Conservation (phyloP, 2,797 vertebrate genomes). For the Pseudochirops corinnae region DNA sequence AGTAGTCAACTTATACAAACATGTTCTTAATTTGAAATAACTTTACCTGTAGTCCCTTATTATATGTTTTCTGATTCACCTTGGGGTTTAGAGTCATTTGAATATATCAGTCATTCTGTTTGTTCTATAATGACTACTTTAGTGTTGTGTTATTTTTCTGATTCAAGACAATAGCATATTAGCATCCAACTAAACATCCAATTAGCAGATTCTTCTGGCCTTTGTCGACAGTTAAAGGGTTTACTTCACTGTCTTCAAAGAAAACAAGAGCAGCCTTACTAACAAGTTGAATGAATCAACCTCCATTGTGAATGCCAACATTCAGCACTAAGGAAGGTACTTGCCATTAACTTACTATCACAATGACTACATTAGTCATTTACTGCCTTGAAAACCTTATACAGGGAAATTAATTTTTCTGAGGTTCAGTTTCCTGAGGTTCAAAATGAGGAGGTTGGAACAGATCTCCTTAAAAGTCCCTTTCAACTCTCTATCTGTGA, state of each 20-base stretch:
- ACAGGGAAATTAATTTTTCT: neutral
- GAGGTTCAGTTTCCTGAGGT: neutral
- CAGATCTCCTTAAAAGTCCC: neutral
- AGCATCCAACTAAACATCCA: neutral
- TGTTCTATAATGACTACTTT: neutral
- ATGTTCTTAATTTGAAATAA: neutral
- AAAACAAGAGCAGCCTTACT: neutral
- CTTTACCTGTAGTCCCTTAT: neutral
- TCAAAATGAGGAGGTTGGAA: neutral
- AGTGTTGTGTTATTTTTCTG: neutral
- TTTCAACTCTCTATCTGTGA: neutral
- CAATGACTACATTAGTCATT: neutral
- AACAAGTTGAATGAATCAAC: neutral
- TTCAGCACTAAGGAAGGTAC: neutral
- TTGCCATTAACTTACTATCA: neutral
- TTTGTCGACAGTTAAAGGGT: neutral
- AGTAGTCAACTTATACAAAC: neutral
- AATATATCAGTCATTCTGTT: neutral
- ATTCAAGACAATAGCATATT: neutral
- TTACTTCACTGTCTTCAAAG: neutral
- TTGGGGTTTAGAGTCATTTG: neutral
- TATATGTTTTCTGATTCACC: neutral
- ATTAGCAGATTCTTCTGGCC: neutral
- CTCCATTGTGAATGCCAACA: neutral
- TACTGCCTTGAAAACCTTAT: neutral